Percentiles rank a stretch among this genome's conserved stretches.
Conservation (phyloP, 2,797 vertebrate genomes). For the Malacoraja senta region DNA sequence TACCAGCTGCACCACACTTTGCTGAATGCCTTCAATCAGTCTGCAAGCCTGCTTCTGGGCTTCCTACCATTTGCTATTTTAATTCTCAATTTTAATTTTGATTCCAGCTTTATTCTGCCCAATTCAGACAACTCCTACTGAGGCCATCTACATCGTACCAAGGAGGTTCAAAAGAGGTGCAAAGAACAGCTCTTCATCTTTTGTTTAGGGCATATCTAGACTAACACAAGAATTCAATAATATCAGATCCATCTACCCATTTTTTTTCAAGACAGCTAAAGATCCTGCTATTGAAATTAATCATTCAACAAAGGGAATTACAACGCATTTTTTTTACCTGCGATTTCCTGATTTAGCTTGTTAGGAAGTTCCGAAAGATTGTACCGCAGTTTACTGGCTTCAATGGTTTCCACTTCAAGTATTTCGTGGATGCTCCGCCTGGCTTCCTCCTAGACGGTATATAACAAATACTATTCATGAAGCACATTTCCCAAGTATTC, state of each 20-base stretch:
- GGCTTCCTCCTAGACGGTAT: constrained; percentile 57
- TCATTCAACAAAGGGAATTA: neutral
- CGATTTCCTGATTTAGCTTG: constrained; percentile 54
- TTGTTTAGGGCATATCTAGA: too few species aligned
- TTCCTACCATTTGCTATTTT: neutral
- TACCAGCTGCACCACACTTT: too few species aligned
- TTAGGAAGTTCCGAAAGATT: constrained; percentile 49
- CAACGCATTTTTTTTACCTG: constrained; percentile 51
- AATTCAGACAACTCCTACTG: too few species aligned
- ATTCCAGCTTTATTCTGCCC: too few species aligned
- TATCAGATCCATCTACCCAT: too few species aligned
- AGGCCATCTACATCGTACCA: too few species aligned
- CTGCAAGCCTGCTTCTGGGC: neutral
- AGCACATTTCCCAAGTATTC: too few species aligned
- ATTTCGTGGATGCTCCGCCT: constrained; percentile 58
- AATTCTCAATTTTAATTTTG: too few species aligned
- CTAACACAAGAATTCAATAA: too few species aligned
- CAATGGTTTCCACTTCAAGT: constrained; percentile 73
- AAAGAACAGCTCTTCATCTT: too few species aligned
- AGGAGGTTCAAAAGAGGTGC: too few species aligned
- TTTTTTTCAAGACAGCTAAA: too few species aligned
- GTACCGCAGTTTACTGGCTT: constrained; percentile 65
- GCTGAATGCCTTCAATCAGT: neutral
- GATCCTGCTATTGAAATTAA: neutral
- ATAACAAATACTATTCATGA: neutral